Percentiles rank a stretch among this genome's conserved stretches.
Evolutionary conservation across 2,888 invertebrate genomes (phyloP).

Genomic region (Parapristionchus giblindavisi): DNA sequence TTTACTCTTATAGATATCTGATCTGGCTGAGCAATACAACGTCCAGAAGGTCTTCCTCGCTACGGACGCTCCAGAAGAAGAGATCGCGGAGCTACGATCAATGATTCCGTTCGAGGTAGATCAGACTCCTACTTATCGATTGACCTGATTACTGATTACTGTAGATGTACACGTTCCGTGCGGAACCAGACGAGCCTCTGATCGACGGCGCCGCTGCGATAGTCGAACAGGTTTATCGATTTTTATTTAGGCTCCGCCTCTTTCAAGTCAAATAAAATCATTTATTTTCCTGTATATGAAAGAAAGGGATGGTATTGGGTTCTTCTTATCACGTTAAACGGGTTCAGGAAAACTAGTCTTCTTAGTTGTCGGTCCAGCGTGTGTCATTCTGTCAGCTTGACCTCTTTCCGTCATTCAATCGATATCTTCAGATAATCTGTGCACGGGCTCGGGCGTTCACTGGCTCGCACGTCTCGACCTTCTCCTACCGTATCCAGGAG

Average conservation of each 20-base stretch:
- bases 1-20: constrained; percentile 39
- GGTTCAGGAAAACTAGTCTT: too few relatives aligned
- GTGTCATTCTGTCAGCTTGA: too few relatives aligned
- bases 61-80: constrained; percentile 66
- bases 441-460: constrained; percentile 80
- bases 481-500: constrained; percentile 94
- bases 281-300: too few relatives aligned
- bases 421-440: constrained; percentile 83
- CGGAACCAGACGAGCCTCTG: constrained; percentile 42
- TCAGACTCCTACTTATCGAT: constrained; percentile 49
- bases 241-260: too few relatives aligned
- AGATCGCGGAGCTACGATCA: constrained; percentile 72
- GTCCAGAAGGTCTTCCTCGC: constrained; percentile 57
- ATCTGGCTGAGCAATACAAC: constrained; percentile 43
- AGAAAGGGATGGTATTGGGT: too few relatives aligned
- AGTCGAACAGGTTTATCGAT: constrained; percentile 68
- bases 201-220: constrained; percentile 63
- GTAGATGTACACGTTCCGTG: constrained; percentile 40
- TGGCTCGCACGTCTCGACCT: constrained; percentile 94
- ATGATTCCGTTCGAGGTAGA: not conserved
- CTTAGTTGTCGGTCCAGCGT: too few relatives aligned
- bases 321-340: too few relatives aligned
- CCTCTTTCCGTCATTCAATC: too few relatives aligned
- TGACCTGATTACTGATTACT: not conserved
- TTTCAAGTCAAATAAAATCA: too few relatives aligned